These are phyloP conservation scores for Poecile atricapillus DNA, from an alignment of 2,113 vertebrate species.

Conservation along the genomic window DNA sequence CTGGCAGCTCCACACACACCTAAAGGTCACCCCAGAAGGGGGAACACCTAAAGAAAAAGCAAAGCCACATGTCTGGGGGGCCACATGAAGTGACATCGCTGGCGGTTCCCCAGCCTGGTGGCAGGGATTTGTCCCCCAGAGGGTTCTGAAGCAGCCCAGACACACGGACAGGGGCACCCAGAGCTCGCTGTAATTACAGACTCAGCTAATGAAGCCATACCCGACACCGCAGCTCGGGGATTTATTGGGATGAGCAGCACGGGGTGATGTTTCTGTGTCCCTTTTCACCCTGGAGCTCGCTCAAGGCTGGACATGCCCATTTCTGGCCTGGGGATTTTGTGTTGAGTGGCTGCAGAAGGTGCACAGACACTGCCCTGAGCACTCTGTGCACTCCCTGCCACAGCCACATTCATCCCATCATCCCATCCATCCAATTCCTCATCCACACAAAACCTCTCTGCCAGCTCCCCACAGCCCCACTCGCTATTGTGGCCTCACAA, in stretches of 20 bases:
- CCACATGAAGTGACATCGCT: neutral
- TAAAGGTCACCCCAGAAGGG: neutral
- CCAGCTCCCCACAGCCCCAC: neutral
- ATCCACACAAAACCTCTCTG: neutral
- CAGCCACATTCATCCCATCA: neutral
- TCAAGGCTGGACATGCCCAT: neutral
- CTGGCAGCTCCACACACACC: neutral
- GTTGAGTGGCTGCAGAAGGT: neutral
- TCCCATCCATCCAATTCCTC: neutral
- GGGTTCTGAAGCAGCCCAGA: neutral
- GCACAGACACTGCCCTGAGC: neutral
- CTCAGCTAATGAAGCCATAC: fast-evolving
- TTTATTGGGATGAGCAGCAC: neutral
- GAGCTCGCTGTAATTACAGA: neutral
- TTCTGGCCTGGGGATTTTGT: neutral
- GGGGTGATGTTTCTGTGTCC: neutral
- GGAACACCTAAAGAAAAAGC: neutral
- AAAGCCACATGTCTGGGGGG: fast-evolving
- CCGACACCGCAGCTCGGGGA: neutral
- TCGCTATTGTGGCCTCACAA: neutral
- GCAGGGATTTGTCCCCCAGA: neutral
- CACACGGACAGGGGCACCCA: neutral
- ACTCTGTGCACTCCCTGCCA: neutral
- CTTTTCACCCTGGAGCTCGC: neutral
- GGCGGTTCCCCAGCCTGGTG: neutral